These are phyloP conservation scores for Nansenia antarctica DNA, from an alignment of 2,113 vertebrate genomes.

Conservation along the genomic window DNA sequence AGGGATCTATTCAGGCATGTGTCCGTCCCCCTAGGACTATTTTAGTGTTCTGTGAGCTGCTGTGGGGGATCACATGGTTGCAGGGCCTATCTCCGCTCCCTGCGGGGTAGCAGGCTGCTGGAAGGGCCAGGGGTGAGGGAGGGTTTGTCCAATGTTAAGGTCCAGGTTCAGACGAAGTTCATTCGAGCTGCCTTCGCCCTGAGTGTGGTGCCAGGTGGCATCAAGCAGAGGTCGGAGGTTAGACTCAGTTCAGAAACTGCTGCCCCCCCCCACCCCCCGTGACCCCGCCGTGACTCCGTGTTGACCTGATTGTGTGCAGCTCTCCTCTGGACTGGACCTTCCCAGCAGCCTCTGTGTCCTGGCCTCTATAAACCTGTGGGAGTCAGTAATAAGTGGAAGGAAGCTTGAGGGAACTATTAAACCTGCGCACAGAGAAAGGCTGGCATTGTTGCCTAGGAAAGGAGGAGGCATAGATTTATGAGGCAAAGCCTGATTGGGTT, in stretches of 20 bases:
- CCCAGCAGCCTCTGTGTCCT: conserved; percentile 62
- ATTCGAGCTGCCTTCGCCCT: conserved; percentile 57
- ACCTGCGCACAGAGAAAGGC: conserved; percentile 75
- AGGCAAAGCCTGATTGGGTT: conserved; percentile 82
- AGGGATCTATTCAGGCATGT: neutral
- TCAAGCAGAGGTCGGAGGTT: conserved; percentile 81
- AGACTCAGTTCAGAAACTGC: conserved; percentile 80
- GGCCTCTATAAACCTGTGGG: conserved; percentile 80
- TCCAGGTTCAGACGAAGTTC: conserved; percentile 94
- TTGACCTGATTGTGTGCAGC: conserved; percentile 63
- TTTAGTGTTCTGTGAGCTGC: neutral
- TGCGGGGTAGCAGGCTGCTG: conserved; percentile 3
- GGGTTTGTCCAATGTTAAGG: conserved; percentile 80
- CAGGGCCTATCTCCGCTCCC: conserved; percentile 12
- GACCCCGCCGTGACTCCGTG: conserved; percentile 65
- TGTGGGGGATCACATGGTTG: neutral
- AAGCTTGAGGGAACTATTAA: conserved; percentile 73
- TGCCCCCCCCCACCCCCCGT: conserved; percentile 71
- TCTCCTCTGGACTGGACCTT: conserved; percentile 53
- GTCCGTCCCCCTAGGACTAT: neutral
- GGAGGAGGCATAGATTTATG: conserved; percentile 91
- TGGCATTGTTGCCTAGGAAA: conserved; percentile 83
- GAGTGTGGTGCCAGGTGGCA: conserved; percentile 74
- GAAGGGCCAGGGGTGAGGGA: conserved; percentile 32
- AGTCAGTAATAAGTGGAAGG: conserved; percentile 73